Conservation (phyloP, 2,113 vertebrate genomes). For the Ictalurus punctatus region DNA sequence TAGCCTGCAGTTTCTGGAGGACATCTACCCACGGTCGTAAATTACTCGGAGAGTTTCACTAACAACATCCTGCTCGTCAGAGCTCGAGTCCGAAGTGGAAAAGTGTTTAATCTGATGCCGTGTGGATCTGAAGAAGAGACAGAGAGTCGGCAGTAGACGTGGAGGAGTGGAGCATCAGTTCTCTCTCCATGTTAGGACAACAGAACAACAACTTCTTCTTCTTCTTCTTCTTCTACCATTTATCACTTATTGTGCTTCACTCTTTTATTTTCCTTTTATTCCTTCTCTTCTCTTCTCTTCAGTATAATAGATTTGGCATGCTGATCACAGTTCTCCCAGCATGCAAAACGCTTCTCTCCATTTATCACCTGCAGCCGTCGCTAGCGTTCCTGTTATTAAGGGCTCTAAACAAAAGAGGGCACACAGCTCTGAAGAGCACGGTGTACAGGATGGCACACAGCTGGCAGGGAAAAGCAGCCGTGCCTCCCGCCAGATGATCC, state of each 20-base stretch:
- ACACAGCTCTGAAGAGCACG: slow-evolving; percentile 17
- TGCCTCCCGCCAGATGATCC: slow-evolving; percentile 12
- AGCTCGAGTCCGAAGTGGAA: background rate
- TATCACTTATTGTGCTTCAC: background rate
- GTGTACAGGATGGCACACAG: slow-evolving; percentile 25
- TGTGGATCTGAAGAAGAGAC: background rate
- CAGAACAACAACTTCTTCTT: no score
- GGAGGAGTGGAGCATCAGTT: background rate
- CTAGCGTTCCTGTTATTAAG: slow-evolving; percentile 39
- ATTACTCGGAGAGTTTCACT: background rate
- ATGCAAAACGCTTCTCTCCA: background rate
- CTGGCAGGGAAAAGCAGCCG: slow-evolving; percentile 17
- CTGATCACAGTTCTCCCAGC: slow-evolving; percentile 10
- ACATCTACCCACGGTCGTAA: background rate
- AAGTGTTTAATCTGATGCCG: background rate
- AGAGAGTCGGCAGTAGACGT: background rate
- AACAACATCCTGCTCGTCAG: slow-evolving; percentile 37
- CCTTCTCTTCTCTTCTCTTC: background rate
- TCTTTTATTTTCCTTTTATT: background rate
- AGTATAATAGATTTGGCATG: background rate
- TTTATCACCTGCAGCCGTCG: slow-evolving; percentile 41
- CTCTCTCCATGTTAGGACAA: background rate
- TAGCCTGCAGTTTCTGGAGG: slow-evolving; percentile 16
- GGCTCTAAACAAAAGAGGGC: slow-evolving; percentile 29
- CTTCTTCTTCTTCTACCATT: background rate